Evolutionary conservation across 2,797 vertebrate species (phyloP).

Genomic region (Agapornis canus): DNA sequence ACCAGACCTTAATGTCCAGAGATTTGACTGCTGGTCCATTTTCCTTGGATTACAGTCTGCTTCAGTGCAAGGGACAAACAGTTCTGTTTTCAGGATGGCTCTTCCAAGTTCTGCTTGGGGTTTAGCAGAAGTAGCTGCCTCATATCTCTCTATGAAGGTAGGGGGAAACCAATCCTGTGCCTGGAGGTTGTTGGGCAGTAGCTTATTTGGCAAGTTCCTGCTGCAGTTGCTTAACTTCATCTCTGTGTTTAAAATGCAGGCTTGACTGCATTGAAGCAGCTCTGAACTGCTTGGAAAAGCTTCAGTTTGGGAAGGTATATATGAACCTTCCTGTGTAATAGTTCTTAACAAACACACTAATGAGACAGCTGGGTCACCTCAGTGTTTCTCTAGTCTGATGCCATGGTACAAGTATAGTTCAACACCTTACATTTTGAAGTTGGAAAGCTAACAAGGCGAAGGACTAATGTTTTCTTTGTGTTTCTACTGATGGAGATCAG

Average conservation of each 20-base stretch:
- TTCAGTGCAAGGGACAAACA: neutral
- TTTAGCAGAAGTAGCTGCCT: neutral
- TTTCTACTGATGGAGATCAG: neutral
- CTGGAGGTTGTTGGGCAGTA: neutral
- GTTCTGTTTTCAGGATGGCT: neutral
- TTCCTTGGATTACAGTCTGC: neutral
- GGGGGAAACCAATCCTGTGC: neutral
- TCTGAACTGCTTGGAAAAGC: neutral
- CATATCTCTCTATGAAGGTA: rapidly evolving
- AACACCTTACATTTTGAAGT: neutral
- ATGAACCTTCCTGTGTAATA: neutral
- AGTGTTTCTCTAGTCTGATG: neutral
- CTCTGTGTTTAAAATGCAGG: neutral
- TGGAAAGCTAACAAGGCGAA: neutral
- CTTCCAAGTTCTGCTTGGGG: neutral
- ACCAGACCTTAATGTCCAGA: neutral
- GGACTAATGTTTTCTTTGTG: neutral
- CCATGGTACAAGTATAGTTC: neutral
- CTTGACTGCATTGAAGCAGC: neutral
- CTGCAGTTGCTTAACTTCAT: neutral
- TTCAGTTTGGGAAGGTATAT: neutral
- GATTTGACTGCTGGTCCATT: neutral
- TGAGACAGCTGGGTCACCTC: neutral
- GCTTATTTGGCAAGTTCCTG: neutral
- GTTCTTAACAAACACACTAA: neutral